Conservation (phyloP, 2,797 vertebrate species). For the Gorsachius magnificus region DNA sequence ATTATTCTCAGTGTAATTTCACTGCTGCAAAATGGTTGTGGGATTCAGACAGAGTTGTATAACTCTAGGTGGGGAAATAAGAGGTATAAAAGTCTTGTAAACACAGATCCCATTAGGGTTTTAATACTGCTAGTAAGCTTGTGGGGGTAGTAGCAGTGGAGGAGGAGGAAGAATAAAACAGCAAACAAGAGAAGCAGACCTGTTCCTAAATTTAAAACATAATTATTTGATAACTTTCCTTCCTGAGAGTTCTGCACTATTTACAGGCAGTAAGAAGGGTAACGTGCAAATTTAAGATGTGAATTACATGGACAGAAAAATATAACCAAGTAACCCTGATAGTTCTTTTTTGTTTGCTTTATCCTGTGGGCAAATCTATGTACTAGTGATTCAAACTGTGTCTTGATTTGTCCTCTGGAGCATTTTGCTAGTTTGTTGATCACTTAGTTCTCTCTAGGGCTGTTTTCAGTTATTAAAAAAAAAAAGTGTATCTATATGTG, state of each 20-base stretch:
- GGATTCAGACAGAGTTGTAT: neutral
- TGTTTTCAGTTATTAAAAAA: neutral
- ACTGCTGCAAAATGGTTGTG: neutral
- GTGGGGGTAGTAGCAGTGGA: neutral
- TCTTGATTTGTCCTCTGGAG: neutral
- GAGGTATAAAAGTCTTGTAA: neutral
- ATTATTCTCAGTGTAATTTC: neutral
- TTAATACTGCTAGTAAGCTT: slow-evolving; percentile 11
- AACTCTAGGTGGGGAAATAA: neutral
- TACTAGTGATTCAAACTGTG: neutral
- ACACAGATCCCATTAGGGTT: neutral
- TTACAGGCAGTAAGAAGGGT: neutral
- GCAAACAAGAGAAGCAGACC: neutral
- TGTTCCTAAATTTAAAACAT: neutral
- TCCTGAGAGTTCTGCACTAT: neutral
- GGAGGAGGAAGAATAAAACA: neutral
- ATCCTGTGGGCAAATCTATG: neutral
- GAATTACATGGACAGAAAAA: neutral
- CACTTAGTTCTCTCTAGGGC: neutral
- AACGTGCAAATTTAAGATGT: neutral
- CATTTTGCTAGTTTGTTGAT: neutral
- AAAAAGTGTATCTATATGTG: fast-evolving
- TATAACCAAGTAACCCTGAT: neutral
- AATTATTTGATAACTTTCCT: neutral
- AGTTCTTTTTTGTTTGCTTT: neutral